Evolutionary conservation across 2,888 invertebrate genomes (phyloP).

Genomic region (Scelioninae gen. 1): DNA sequence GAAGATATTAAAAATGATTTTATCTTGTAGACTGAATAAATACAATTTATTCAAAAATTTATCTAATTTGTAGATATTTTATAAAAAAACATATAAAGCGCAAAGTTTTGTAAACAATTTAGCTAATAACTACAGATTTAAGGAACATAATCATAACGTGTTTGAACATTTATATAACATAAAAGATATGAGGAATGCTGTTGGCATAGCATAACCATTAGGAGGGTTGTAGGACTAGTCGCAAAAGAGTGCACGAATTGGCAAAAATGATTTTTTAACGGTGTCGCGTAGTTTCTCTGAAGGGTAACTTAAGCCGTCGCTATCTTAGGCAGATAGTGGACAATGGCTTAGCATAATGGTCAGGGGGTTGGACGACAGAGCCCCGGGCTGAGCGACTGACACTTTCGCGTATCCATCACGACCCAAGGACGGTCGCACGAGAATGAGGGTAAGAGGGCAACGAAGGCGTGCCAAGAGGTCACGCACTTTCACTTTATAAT

Average conservation of each 20-base stretch:
- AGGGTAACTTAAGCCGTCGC: conserved; percentile 75
- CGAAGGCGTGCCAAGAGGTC: conserved; percentile 77
- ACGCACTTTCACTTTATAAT: conserved; percentile 81
- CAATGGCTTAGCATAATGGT: conserved; percentile 84
- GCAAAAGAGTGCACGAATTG: conserved; percentile 54
- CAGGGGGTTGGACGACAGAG: conserved; percentile 78
- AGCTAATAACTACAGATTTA: not conserved
- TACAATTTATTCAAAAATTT: too few species aligned
- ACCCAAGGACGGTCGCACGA: conserved; percentile 68
- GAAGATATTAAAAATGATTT: not conserved
- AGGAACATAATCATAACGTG: conserved; percentile 3
- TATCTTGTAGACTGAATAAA: too few species aligned
- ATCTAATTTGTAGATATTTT: too few species aligned
- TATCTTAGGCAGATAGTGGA: conserved; percentile 84
- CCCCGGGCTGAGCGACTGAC: conserved; percentile 82
- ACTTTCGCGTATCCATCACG: conserved; percentile 83
- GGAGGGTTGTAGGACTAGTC: conserved; percentile 59
- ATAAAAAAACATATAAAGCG: too few species aligned
- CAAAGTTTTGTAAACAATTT: too few species aligned
- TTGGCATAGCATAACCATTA: conserved; percentile 48
- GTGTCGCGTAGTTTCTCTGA: conserved; percentile 71
- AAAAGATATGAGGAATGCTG: conserved; percentile 37
- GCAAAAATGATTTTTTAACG: conserved; percentile 83
- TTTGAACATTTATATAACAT: conserved; percentile 32
- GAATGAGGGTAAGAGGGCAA: conserved; percentile 71